Evolutionary conservation across 2,888 invertebrate species (phyloP).

Genomic region (Pedicia rivosa): DNA sequence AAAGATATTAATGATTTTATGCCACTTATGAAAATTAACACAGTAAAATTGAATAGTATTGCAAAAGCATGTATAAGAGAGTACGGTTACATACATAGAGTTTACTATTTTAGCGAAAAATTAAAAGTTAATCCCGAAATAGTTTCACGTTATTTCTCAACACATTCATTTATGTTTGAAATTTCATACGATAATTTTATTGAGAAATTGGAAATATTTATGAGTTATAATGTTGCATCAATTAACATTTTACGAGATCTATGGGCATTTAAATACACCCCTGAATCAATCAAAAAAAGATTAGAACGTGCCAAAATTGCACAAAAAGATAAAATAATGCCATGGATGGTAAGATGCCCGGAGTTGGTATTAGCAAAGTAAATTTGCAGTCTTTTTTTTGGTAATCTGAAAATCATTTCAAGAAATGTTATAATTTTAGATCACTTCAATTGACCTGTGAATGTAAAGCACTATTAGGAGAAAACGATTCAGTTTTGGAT

Average conservation of each 20-base stretch:
- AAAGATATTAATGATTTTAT: conserved; percentile 33
- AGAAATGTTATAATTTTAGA: conserved; percentile 24
- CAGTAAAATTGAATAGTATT: conserved; percentile 20
- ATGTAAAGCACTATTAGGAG: conserved; percentile 34
- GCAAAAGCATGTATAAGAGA: conserved; percentile 25
- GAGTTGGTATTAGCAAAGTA: conserved; percentile 39
- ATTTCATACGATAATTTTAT: conserved; percentile 38
- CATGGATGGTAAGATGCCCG: conserved; percentile 50
- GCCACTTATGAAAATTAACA: conserved; percentile 34
- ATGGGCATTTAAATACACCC: conserved; percentile 45
- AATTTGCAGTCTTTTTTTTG: too few species aligned
- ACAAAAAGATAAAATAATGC: conserved; percentile 37
- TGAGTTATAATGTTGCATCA: conserved; percentile 36
- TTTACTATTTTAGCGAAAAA: conserved; percentile 38
- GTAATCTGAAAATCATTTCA: conserved; percentile 28
- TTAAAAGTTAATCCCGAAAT: conserved; percentile 32
- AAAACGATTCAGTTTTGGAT: conserved; percentile 32
- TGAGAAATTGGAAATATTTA: conserved; percentile 34
- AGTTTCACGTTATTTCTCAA: conserved; percentile 33
- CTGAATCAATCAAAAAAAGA: conserved; percentile 35
- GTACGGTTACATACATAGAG: conserved; percentile 31
- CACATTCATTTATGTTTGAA: conserved; percentile 37
- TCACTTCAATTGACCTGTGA: conserved; percentile 23
- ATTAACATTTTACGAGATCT: conserved; percentile 41
- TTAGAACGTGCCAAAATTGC: conserved; percentile 33